These are phyloP conservation scores for Ianthella basta DNA, from an alignment of 37 sponge, comb jelly and placozoan species.

Conservation along the genomic window DNA sequence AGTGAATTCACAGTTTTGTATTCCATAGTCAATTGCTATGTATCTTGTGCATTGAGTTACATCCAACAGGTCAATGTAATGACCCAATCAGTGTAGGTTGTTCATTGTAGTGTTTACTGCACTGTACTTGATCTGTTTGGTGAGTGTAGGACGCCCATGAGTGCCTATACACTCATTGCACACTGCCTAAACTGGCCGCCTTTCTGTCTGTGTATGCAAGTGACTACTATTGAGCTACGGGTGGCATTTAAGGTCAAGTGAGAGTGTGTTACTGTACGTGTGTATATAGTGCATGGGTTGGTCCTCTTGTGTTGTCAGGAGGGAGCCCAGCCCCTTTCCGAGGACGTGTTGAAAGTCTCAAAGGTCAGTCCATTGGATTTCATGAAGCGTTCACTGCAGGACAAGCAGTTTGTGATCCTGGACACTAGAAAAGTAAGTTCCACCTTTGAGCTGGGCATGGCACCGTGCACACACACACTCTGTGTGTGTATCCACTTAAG, in stretches of 20 bases:
- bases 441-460: too few species aligned
- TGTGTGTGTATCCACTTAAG: conserved; percentile 23
- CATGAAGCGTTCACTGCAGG: conserved; percentile 26
- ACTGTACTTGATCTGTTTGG: background rate
- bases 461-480: background rate
- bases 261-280: too few species aligned
- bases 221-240: too few species aligned
- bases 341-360: conserved; percentile 41
- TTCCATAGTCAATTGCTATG: background rate
- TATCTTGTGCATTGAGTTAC: background rate
- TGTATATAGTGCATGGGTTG: background rate
- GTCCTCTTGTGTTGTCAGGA: conserved; percentile 5
- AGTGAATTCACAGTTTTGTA: background rate
- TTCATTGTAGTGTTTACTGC: too few species aligned
- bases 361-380: conserved; percentile 42
- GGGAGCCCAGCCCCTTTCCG: conserved; percentile 50
- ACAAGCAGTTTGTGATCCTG: conserved; percentile 35
- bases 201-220: too few species aligned
- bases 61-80: too few species aligned
- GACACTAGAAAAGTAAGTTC: conserved; percentile 61
- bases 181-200: too few species aligned
- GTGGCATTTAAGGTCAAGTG: too few species aligned
- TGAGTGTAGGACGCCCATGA: too few species aligned
- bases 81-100: too few species aligned
- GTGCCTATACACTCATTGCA: too few species aligned